Percentiles rank a stretch among this genome's conserved stretches.
These are phyloP conservation scores for Rapana venosa DNA, from an alignment of 2,888 invertebrate species.

Conservation along the genomic window DNA sequence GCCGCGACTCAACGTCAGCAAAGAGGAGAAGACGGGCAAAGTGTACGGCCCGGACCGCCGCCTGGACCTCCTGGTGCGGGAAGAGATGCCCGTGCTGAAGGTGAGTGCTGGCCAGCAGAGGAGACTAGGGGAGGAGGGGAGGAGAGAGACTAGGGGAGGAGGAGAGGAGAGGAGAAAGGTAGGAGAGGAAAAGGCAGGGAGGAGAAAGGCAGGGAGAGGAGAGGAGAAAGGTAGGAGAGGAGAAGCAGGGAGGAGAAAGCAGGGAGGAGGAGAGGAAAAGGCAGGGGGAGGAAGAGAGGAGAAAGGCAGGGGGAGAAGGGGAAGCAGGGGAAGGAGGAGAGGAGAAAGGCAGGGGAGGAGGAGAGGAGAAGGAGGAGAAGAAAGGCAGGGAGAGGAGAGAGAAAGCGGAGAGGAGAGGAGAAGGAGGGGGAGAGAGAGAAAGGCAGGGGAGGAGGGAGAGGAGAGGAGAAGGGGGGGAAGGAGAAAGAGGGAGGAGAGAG, in stretches of 20 bases:
- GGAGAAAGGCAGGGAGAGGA: constrained; percentile 78
- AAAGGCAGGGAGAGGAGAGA: constrained; percentile 79
- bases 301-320: too few relatives aligned
- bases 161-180: neutral
- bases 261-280: too few relatives aligned
- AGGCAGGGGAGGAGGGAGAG: too few relatives aligned
- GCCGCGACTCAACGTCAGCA: constrained; percentile 81
- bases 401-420: too few relatives aligned
- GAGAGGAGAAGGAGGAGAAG: constrained; percentile 80
- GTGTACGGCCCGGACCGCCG: constrained; percentile 84
- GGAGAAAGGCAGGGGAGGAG: constrained; percentile 82
- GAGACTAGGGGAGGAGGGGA: neutral
- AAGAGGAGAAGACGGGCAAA: constrained; percentile 80
- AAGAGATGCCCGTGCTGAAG: constrained; percentile 90
- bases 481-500: too few relatives aligned
- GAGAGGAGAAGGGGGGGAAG: too few relatives aligned
- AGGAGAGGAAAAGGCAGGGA: neutral
- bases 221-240: too few relatives aligned
- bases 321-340: constrained; percentile 78
- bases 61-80: constrained; percentile 86
- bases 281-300: too few relatives aligned
- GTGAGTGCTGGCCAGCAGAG: constrained; percentile 79
- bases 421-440: too few relatives aligned
- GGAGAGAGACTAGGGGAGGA: neutral
- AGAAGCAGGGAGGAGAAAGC: too few relatives aligned